Evolutionary conservation across 2,888 invertebrate species (phyloP).

Genomic region (Onthophagus sagittarius): DNA sequence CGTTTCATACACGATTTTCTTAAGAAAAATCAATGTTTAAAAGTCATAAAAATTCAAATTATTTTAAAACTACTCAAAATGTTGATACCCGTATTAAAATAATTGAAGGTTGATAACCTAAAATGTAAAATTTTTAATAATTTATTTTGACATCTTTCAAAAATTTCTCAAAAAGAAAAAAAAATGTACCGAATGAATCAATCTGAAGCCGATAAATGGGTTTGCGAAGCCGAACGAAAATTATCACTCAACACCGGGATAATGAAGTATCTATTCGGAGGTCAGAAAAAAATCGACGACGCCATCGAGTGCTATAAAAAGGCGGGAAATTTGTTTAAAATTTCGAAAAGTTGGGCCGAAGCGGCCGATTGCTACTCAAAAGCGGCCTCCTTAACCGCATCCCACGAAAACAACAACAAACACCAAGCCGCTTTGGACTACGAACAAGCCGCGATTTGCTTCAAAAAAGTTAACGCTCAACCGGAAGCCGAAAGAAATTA

Average conservation of each 20-base stretch:
- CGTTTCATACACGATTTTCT: too few species aligned
- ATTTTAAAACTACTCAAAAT: too few species aligned
- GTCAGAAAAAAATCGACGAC: conserved; percentile 77
- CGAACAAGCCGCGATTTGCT: conserved; percentile 93
- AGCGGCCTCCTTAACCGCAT: conserved; percentile 77
- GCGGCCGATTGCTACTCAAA: conserved; percentile 90
- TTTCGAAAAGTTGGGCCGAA: conserved; percentile 93
- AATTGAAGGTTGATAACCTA: background rate
- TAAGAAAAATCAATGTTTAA: too few species aligned
- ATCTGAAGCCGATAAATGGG: conserved; percentile 78
- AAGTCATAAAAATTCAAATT: too few species aligned
- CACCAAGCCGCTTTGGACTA: conserved; percentile 92
- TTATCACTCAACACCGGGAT: conserved; percentile 81
- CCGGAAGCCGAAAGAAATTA: conserved; percentile 80
- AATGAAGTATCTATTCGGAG: conserved; percentile 80
- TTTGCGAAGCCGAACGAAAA: conserved; percentile 93
- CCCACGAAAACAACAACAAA: conserved; percentile 71
- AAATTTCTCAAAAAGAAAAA: background rate
- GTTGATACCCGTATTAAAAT: background rate
- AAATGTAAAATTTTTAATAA: background rate
- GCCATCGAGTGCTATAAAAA: conserved; percentile 90
- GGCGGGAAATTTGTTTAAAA: conserved; percentile 95
- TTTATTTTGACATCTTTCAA: background rate
- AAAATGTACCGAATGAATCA: background rate
- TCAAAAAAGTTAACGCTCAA: conserved; percentile 74